A percentile compares a stretch with the other conserved stretches of the same genome.
Conservation (phyloP, 2,888 invertebrate species). For the Cerastis leucographa region DNA sequence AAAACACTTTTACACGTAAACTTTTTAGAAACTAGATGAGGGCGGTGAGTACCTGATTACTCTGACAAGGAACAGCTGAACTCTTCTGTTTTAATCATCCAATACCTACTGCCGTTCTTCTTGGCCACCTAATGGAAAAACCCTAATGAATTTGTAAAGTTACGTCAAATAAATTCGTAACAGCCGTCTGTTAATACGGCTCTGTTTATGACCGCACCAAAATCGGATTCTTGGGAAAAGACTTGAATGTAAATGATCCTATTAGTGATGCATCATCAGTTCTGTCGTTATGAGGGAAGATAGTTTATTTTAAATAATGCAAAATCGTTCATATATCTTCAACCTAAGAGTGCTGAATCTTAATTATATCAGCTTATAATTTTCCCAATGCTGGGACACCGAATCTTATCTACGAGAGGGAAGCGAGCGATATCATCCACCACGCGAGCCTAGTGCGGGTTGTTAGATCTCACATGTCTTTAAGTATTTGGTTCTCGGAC, state of each 20-base stretch:
- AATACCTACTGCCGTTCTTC: background rate
- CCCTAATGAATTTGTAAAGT: background rate
- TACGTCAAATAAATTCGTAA: constrained; percentile 4
- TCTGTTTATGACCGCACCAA: constrained; percentile 39
- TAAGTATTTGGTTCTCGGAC: background rate
- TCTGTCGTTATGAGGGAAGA: too few species aligned
- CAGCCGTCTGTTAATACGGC: background rate
- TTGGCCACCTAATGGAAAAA: background rate
- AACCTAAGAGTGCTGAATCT: background rate
- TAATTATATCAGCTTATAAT: background rate
- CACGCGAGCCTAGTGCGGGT: background rate
- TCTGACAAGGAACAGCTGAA: background rate
- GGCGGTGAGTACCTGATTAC: background rate
- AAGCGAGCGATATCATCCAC: background rate
- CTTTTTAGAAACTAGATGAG: background rate
- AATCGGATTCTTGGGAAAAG: constrained; percentile 2
- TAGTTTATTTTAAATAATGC: background rate
- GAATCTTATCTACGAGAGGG: background rate
- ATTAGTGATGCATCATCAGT: constrained; percentile 6
- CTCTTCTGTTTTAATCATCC: background rate
- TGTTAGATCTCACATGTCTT: background rate
- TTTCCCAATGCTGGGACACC: background rate
- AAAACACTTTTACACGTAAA: background rate
- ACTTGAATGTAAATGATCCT: constrained; percentile 26
- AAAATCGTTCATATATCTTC: background rate